phyloP scores from a whole-genome alignment of 2,888 invertebrate species.

The Macrosoma leucophasiata region DNA sequence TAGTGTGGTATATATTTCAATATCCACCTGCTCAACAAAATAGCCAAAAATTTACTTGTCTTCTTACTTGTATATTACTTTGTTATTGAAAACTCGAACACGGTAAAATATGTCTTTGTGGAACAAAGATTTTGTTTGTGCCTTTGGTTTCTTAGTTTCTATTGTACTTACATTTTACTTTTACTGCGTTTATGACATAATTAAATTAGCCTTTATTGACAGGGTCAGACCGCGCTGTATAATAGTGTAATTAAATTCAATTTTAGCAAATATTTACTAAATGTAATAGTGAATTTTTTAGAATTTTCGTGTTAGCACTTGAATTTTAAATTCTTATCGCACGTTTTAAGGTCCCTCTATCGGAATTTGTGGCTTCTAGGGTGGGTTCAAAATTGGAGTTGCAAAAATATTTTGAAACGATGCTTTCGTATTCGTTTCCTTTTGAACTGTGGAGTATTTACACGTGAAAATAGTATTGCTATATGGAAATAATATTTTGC shows the following conservation, averaged over 20 bases:
- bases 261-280: slow-evolving; percentile 59
- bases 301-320: slow-evolving; percentile 58
- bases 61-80: too few relatives aligned
- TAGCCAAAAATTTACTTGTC: too few relatives aligned
- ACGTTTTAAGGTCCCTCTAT: slow-evolving; percentile 47
- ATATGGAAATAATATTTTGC: slow-evolving; percentile 42
- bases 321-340: slow-evolving; percentile 54
- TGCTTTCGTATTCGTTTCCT: slow-evolving; percentile 29
- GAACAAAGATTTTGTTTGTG: too few relatives aligned
- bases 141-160: slow-evolving; percentile 30
- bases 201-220: slow-evolving; percentile 66
- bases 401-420: slow-evolving; percentile 32
- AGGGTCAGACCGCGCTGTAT: slow-evolving; percentile 66
- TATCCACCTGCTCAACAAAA: too few relatives aligned
- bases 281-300: slow-evolving; percentile 59
- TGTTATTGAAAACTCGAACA: too few relatives aligned
- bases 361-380: slow-evolving; percentile 40
- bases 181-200: too few relatives aligned
- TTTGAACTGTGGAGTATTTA: slow-evolving; percentile 28
- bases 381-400: slow-evolving; percentile 31
- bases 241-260: slow-evolving; percentile 59
- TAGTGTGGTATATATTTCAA: too few relatives aligned
- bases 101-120: too few relatives aligned
- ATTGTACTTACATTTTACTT: too few relatives aligned
- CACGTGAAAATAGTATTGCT: slow-evolving; percentile 27